Conservation (phyloP, 2,797 vertebrate genomes). For the Danio choprae region DNA sequence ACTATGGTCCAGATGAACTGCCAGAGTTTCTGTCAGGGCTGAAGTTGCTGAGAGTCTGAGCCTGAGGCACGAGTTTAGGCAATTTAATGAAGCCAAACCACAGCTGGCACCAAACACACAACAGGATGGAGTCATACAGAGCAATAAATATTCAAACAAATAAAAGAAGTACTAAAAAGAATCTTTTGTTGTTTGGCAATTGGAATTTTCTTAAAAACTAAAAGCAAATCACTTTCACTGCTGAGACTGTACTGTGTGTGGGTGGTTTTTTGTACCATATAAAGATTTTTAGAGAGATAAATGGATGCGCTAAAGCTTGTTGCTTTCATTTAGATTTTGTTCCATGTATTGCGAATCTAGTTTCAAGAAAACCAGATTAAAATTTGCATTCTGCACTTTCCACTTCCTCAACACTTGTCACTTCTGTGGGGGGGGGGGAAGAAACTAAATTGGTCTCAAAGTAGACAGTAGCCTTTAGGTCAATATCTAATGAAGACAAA, state of each 20-base stretch:
- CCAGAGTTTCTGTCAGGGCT: slow-evolving; percentile 39
- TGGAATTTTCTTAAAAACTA: slow-evolving; percentile 6
- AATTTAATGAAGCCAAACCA: slow-evolving; percentile 34
- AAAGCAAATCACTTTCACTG: not conserved
- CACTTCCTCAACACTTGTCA: not conserved
- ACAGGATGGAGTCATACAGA: not conserved
- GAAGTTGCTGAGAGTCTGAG: slow-evolving; percentile 37
- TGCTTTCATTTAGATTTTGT: not conserved
- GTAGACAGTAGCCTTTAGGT: slow-evolving; percentile 10
- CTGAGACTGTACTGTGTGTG: not conserved
- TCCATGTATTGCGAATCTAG: not conserved
- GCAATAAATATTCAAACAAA: not conserved
- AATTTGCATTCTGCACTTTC: not conserved
- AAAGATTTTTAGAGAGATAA: not conserved
- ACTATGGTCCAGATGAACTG: slow-evolving; percentile 31
- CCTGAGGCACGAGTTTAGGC: slow-evolving; percentile 35
- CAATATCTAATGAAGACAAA: slow-evolving; percentile 22
- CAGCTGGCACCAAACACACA: slow-evolving; percentile 19
- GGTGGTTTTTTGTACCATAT: not conserved
- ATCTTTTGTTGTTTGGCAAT: not conserved
- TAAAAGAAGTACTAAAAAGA: not conserved
- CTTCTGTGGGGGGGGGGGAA: not conserved
- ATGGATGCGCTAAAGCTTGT: not conserved
- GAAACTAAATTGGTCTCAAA: slow-evolving; percentile 19
- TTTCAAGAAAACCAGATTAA: not conserved